These are phyloP conservation scores for Rhimphoctona megacephalus DNA, from an alignment of 2,888 invertebrate species.

Conservation along the genomic window DNA sequence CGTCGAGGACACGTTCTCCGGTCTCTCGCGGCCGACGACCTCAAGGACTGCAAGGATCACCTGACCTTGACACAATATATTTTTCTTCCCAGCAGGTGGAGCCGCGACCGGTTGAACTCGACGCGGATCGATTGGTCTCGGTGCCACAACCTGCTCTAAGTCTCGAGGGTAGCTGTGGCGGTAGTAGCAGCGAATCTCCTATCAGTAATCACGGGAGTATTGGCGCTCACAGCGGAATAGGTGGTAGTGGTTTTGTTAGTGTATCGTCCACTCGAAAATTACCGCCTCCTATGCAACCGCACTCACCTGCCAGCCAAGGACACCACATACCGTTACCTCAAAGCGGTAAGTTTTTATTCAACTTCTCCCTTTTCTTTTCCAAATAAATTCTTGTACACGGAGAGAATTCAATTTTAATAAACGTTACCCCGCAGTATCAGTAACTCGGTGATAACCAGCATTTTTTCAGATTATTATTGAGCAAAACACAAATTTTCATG, in stretches of 20 bases:
- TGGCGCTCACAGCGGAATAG: conserved; percentile 79
- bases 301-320: conserved; percentile 47
- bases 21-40: conserved; percentile 66
- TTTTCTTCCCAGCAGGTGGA: conserved; percentile 76
- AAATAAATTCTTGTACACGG: no score
- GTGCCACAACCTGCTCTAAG: conserved; percentile 74
- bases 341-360: conserved; percentile 69
- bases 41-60: conserved; percentile 60
- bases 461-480: no score
- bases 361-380: background rate
- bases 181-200: conserved; percentile 87
- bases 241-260: conserved; percentile 76
- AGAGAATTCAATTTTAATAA: background rate
- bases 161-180: conserved; percentile 86
- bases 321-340: conserved; percentile 69
- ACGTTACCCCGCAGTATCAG: no score
- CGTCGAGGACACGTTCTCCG: conserved; percentile 35
- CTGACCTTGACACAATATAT: conserved; percentile 68
- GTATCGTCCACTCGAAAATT: conserved; percentile 85
- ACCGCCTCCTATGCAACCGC: conserved; percentile 84
- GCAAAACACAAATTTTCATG: no score
- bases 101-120: conserved; percentile 71
- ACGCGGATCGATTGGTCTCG: conserved; percentile 70
- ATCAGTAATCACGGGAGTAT: conserved; percentile 84
- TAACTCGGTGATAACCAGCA: no score